phyloP scores from a whole-genome alignment of 2,113 vertebrate species.

The Machaerirhynchus nigripectus region DNA sequence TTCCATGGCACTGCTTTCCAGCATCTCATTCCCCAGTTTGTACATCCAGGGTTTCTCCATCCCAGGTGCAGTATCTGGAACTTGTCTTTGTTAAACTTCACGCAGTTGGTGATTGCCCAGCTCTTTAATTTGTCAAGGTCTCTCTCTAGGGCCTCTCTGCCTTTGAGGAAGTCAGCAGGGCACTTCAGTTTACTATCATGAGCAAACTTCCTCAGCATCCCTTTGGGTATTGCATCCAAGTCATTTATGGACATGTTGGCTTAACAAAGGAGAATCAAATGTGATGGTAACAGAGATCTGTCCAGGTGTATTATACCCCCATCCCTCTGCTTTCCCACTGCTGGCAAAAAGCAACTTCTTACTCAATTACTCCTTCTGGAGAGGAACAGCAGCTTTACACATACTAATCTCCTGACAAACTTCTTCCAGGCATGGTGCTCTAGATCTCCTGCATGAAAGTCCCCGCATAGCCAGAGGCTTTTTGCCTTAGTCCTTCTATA shows the following conservation, averaged over 20 bases:
- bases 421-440: not conserved
- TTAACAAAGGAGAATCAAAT: not conserved
- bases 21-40: not conserved
- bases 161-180: not conserved
- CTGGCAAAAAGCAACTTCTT: not conserved
- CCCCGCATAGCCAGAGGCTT: not conserved
- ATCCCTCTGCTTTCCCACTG: not conserved
- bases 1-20: fast-evolving
- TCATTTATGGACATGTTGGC: not conserved
- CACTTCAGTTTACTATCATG: not conserved
- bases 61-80: no score
- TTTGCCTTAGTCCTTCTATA: not conserved
- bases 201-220: not conserved
- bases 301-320: not conserved
- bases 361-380: not conserved
- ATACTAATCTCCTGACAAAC: not conserved
- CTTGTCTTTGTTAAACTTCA: not conserved
- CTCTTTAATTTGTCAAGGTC: not conserved
- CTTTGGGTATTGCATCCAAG: not conserved
- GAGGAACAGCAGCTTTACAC: not conserved
- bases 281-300: not conserved
- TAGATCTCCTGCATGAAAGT: not conserved
- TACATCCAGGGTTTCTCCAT: not conserved
- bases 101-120: not conserved
- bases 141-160: not conserved